These are phyloP conservation scores for Cheilosia vulpina DNA, from an alignment of 2,888 invertebrate genomes.

Conservation along the genomic window DNA sequence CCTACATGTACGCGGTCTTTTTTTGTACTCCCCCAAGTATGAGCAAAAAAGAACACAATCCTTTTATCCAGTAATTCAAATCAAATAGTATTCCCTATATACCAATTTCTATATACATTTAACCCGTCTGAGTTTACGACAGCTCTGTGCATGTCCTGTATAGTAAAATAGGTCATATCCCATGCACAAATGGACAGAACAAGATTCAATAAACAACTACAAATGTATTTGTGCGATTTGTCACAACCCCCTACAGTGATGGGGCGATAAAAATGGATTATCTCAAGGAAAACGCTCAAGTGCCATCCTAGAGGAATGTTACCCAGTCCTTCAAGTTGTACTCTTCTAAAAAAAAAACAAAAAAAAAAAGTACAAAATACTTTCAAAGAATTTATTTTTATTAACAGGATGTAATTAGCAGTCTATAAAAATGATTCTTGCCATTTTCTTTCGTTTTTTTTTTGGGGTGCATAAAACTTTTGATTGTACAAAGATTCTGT, in stretches of 20 bases:
- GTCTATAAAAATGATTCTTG: slow-evolving; percentile 73
- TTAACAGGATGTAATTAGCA: slow-evolving; percentile 75
- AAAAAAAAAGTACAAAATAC: slow-evolving; percentile 15
- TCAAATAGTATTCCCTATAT: not conserved
- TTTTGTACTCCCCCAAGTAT: too few relatives aligned
- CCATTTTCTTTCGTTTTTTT: slow-evolving; percentile 48
- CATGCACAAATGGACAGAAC: not conserved
- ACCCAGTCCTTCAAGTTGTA: slow-evolving; percentile 49
- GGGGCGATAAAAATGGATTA: slow-evolving; percentile 57
- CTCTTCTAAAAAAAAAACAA: not conserved
- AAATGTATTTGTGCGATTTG: slow-evolving; percentile 37
- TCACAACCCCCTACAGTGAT: slow-evolving; percentile 21
- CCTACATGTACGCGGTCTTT: too few relatives aligned
- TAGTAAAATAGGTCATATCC: not conserved
- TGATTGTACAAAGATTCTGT: slow-evolving; percentile 74
- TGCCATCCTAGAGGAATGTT: slow-evolving; percentile 7
- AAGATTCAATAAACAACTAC: slow-evolving; percentile 7
- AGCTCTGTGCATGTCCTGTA: not conserved
- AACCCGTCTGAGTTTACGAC: not conserved
- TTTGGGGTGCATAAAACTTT: slow-evolving; percentile 67
- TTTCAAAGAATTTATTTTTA: slow-evolving; percentile 60
- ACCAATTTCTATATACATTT: not conserved
- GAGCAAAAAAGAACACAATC: too few relatives aligned
- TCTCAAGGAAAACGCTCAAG: slow-evolving; percentile 43
- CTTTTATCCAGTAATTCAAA: too few relatives aligned